These are phyloP conservation scores for Drosophila guanche DNA, from an alignment of 1,140 invertebrate species.

Conservation along the genomic window DNA sequence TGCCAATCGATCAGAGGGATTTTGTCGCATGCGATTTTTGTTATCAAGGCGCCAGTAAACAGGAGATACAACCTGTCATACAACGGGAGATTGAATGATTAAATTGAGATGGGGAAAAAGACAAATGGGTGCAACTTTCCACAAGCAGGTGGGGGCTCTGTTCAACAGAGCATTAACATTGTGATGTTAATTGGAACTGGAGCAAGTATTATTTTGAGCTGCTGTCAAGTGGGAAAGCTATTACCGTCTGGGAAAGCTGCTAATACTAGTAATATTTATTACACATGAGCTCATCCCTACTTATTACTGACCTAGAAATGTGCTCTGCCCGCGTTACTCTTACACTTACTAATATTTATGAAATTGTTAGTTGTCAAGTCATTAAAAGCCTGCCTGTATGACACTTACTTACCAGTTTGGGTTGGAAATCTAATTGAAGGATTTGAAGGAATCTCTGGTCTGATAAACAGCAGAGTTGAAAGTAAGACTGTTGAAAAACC, in stretches of 20 bases:
- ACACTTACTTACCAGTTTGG: too few species aligned
- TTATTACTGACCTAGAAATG: slow-evolving; percentile 57
- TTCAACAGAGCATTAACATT: too few species aligned
- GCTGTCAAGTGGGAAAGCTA: too few species aligned
- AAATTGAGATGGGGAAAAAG: neutral
- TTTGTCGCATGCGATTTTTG: slow-evolving; percentile 43
- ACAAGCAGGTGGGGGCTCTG: too few species aligned
- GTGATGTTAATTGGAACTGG: too few species aligned
- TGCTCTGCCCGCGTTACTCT: slow-evolving; percentile 25
- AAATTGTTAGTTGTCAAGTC: slow-evolving; percentile 12
- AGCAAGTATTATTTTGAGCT: too few species aligned
- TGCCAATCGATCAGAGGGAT: slow-evolving; percentile 51
- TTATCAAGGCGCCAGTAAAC: slow-evolving; percentile 32
- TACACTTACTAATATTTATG: slow-evolving; percentile 35
- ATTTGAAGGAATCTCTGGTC: too few species aligned
- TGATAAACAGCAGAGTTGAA: too few species aligned
- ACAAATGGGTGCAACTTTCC: too few species aligned
- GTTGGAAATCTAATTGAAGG: too few species aligned
- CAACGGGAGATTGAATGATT: slow-evolving; percentile 17
- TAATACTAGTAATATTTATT: neutral
- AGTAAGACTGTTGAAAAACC: too few species aligned
- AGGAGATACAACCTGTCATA: too few species aligned
- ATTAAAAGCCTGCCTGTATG: slow-evolving; percentile 34
- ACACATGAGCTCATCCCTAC: slow-evolving; percentile 55
- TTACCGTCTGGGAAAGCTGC: slow-evolving; percentile 7